phyloP scores from a whole-genome alignment of 2,113 vertebrate genomes.

The Notechis scutatus region DNA sequence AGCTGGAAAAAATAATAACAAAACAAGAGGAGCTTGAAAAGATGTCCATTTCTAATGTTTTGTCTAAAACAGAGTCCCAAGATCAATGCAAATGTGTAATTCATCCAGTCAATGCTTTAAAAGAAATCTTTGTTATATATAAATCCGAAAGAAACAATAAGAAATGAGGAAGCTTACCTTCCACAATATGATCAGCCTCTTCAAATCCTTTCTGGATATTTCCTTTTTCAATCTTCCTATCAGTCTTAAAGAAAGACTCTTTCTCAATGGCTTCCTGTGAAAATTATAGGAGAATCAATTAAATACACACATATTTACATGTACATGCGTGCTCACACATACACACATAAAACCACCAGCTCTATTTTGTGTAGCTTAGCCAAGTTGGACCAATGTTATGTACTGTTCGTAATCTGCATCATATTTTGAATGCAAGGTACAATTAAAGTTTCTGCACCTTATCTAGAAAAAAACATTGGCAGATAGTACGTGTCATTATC shows the following conservation, averaged over 20 bases:
- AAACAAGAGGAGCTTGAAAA: not conserved
- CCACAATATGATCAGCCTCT: conserved; percentile 83
- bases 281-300: not conserved
- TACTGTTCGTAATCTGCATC: not conserved
- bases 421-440: not conserved
- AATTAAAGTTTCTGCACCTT: not conserved
- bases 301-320: not conserved
- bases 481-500: not conserved
- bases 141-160: not conserved
- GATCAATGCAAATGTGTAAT: not conserved
- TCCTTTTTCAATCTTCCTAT: conserved; percentile 83
- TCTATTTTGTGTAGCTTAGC: not conserved
- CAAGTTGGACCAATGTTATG: not conserved
- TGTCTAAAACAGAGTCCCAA: not conserved
- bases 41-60: not conserved
- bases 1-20: not conserved
- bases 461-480: not conserved
- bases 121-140: not conserved
- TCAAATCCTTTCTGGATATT: conserved; percentile 84
- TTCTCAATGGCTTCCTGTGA: conserved; percentile 87
- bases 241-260: conserved; percentile 81
- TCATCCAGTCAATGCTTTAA: not conserved
- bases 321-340: not conserved
- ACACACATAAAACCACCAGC: not conserved
- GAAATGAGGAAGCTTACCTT: conserved; percentile 72